Base-by-base conservation (phyloP, 2,797 vertebrate species). In the Urocyon cinereoargenteus region DNA sequence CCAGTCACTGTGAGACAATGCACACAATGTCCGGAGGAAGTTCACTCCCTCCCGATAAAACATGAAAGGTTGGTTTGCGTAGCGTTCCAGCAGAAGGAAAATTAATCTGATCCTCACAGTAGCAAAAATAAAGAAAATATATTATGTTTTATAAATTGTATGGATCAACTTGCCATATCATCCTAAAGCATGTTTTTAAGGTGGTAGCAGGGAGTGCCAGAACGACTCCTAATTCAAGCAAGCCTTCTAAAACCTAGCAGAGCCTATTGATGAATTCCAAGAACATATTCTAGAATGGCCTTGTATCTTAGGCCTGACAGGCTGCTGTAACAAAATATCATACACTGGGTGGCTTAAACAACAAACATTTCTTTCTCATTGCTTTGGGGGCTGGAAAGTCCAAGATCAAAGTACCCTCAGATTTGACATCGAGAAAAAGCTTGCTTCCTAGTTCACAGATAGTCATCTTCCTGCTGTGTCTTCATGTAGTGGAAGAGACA, bases 41-140 rank as follows among this genome's bases (percentile, higher is more conserved):
- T 64, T 78, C 61, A 49, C 24, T 81, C 15, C 21, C 22, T 66
- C 57, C 53, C 24, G 61, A 55, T 75, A 89, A 90, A 78, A 12
- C n/a, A 64, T 19, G 19, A 72, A 77, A 36, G 45, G 59, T 86
- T 78, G 49, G 31, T 72, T 57, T 88, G 49, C 34, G 21, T 2
- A 40, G 34, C 12, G 31, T 83, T 86, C 49, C 45, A 68, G 13
- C 64, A 89, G 92, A 94, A 75, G 72, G 26, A 96, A 91, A 73
- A 68, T 55, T 86, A 92, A 83, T 49, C 34, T 75, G 31, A 90
- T 83, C 6, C 3, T 79, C 77, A 70, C 1, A 62, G 24, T 55
- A 64, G 40, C 28, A 94, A 19, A 86, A 75, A 70, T 55, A 28
- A 68, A 86, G 19, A 91, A 81, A 94, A 83, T 0, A 10, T 53